Conservation (phyloP, 2,797 vertebrate genomes). For the Chelon labrosus region DNA sequence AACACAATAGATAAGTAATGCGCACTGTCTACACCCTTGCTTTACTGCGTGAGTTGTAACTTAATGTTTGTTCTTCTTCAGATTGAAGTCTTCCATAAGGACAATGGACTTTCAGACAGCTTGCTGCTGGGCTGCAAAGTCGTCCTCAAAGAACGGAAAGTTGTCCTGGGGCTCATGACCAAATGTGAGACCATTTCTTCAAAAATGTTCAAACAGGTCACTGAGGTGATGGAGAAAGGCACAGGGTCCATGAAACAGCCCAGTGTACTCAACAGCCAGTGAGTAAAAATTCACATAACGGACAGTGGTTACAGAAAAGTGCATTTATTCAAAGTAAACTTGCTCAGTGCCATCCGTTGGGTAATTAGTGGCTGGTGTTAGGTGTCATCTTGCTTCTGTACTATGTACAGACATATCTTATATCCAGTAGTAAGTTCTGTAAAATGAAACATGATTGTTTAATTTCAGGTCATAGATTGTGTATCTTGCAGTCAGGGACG, state of each 20-base stretch:
- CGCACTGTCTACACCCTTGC: neutral
- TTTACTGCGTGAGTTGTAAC: neutral
- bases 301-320: neutral
- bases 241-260: slow-evolving; percentile 88
- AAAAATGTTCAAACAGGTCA: slow-evolving; percentile 91
- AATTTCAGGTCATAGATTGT: no score
- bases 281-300: slow-evolving; percentile 47
- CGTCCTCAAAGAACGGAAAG: slow-evolving; percentile 91
- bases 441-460: no score
- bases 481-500: no score
- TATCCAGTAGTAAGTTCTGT: no score
- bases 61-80: slow-evolving; percentile 58
- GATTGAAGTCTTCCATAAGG: slow-evolving; percentile 84
- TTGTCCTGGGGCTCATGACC: slow-evolving; percentile 93
- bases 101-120: slow-evolving; percentile 88
- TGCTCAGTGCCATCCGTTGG: neutral
- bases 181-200: slow-evolving; percentile 94
- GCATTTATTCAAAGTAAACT: neutral
- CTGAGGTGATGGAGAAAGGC: slow-evolving; percentile 86
- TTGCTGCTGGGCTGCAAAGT: slow-evolving; percentile 90
- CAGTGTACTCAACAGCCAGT: slow-evolving; percentile 90
- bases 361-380: neutral
- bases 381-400: neutral
- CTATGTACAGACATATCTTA: no score
- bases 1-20: neutral